Base-by-base conservation (phyloP, 2,113 vertebrate genomes). In the Mixornis gularis region DNA sequence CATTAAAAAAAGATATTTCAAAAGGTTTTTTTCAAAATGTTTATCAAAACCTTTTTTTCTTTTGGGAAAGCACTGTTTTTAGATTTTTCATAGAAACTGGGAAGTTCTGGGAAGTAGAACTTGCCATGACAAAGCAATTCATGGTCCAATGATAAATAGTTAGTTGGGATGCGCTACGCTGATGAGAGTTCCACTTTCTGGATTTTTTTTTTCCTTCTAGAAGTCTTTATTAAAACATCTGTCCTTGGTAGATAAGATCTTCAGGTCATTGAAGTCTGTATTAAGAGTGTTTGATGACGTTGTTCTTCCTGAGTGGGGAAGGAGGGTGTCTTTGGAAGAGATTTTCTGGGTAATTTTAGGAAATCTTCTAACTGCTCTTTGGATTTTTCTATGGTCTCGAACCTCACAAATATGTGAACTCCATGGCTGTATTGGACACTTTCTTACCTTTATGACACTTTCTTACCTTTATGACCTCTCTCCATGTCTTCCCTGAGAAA, bases 141-240 rank as follows among this genome's bases (percentile, higher is more conserved):
- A 48, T 0, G 0, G 1, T 59, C 3, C 7, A 38, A 2, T 24
- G 9, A 21, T 34, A 71, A 66, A 29, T 13, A 44, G 21, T 14
- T 25, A 52, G 21, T 17, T 27, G 17, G 8, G 20, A 3, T 41
- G 7, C 38, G 32, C 9, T 63, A 44, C 3, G n/a, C 3, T 19
- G 15, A 38, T 43, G 11, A 19, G 20, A 46, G 16, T 43, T 65
- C 10, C 17, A 70, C 4, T 5, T 56, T 81, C 22, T 21, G 8
- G 55, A 46, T 27, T 44, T 22, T 6, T 32, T 58, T 32, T 80
- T 70, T 43, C 5, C 30, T 38, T 21, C 19, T 34, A 17, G 21
- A 48, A 48, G 20, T 32, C 49, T 19, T 20, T 79, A 51, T 63
- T 79, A 79, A 79, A 85, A 66, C 5, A 22, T 18, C 19, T 55